A percentile compares a stretch with the other conserved stretches of the same genome.
These are phyloP conservation scores for Clarias macrocephalus DNA, from an alignment of 2,113 vertebrate species.

Conservation along the genomic window DNA sequence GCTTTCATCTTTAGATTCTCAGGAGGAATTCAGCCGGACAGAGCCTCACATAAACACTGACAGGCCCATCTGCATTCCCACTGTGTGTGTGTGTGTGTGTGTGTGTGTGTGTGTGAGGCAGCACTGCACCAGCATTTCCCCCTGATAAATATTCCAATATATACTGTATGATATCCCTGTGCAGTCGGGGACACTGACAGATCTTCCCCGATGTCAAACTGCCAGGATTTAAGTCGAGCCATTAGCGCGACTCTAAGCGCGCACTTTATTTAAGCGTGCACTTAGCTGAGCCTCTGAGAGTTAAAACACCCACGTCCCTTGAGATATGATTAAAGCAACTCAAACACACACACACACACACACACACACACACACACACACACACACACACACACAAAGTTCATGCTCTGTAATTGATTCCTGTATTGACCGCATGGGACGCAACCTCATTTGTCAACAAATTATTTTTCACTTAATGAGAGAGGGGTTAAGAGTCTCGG, in stretches of 20 bases:
- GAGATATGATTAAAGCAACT: neutral
- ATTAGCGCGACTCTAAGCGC: neutral
- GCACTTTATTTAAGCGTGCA: constrained; percentile 15
- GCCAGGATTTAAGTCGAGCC: neutral
- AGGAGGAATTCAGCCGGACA: constrained; percentile 21
- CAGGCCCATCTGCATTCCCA: constrained; percentile 3
- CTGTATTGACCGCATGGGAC: neutral
- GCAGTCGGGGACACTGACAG: neutral
- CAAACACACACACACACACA: neutral
- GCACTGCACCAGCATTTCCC: neutral
- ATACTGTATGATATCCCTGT: neutral
- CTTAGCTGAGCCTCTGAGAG: neutral
- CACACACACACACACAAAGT: neutral
- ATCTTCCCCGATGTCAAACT: neutral
- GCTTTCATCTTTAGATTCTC: constrained; percentile 27
- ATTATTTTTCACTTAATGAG: constrained; percentile 29
- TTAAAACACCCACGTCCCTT: neutral
- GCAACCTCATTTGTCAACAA: constrained; percentile 9
- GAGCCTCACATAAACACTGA: constrained; percentile 5
- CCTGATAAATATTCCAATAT: constrained; percentile 3
- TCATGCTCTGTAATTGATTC: constrained; percentile 17
- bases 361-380: neutral
- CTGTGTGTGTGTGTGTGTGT: neutral
- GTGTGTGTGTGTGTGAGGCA: constrained; percentile 5
- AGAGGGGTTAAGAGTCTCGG: neutral